Percentiles rank a stretch among this genome's conserved stretches.
phyloP scores from a whole-genome alignment of 2,888 invertebrate genomes.

The Caenorhabditis panamensis region DNA sequence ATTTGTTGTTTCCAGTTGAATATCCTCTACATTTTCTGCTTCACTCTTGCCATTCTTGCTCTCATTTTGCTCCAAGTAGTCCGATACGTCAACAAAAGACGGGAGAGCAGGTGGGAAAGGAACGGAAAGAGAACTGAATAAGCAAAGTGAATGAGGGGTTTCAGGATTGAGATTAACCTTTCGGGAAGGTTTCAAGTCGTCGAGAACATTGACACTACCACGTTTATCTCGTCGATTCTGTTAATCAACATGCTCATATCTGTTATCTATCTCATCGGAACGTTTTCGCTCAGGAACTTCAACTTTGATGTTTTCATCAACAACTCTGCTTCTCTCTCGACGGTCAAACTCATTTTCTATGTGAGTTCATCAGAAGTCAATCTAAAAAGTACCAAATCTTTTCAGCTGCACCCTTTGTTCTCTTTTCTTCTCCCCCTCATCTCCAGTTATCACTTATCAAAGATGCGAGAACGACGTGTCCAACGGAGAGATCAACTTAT shows the following conservation, averaged over 20 bases:
- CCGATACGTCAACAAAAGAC: conserved; percentile 32
- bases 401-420: conserved; percentile 59
- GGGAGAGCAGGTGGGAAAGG: conserved; percentile 33
- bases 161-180: conserved; percentile 47
- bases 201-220: conserved; percentile 58
- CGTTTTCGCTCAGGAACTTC: conserved; percentile 43
- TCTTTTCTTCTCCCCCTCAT: conserved; percentile 51
- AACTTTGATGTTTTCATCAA: conserved; percentile 44
- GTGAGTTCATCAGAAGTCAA: conserved; percentile 13
- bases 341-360: conserved; percentile 51
- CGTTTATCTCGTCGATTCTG: conserved; percentile 50
- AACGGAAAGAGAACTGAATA: not conserved
- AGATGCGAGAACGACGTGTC: conserved; percentile 41
- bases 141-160: not conserved
- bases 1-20: conserved; percentile 35
- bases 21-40: conserved; percentile 46
- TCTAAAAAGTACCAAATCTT: no score
- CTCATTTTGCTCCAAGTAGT: conserved; percentile 49
- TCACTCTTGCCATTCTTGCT: conserved; percentile 45
- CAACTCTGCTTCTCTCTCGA: conserved; percentile 22
- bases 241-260: conserved; percentile 41
- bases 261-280: conserved; percentile 36
- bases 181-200: conserved; percentile 52
- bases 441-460: conserved; percentile 48
- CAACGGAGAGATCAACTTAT: conserved; percentile 41